phyloP scores from a whole-genome alignment of 2,797 vertebrate genomes.

The Cetoscarus ocellatus region DNA sequence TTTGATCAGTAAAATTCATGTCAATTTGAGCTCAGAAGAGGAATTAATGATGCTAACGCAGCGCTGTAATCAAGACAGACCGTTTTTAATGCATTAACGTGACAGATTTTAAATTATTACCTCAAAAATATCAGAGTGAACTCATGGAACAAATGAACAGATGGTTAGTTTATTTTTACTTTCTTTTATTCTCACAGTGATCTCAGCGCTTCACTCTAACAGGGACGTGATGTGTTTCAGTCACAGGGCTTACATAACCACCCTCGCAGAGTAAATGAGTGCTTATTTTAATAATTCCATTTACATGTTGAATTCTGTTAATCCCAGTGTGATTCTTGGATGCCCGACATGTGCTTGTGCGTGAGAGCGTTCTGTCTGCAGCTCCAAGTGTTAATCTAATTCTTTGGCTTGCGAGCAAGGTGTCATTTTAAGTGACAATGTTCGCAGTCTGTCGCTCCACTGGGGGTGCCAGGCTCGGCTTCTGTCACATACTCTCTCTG shows the following conservation, averaged over 20 bases:
- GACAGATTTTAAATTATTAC: neutral
- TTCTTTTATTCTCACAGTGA: neutral
- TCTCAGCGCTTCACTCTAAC: slow-evolving; percentile 4
- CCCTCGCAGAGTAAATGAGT: slow-evolving; percentile 10
- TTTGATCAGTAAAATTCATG: neutral
- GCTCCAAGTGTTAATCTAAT: slow-evolving; percentile 66
- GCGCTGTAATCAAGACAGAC: neutral
- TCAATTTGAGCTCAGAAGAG: neutral
- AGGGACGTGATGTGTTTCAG: slow-evolving; percentile 9
- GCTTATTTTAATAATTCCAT: slow-evolving; percentile 10
- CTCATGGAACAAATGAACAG: neutral
- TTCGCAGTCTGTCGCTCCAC: slow-evolving; percentile 63
- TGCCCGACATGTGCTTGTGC: slow-evolving; percentile 45
- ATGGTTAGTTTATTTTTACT: neutral
- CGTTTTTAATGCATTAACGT: neutral
- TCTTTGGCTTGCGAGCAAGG: slow-evolving; percentile 59
- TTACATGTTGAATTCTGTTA: slow-evolving; percentile 8
- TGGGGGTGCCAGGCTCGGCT: slow-evolving; percentile 51
- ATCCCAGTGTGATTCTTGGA: slow-evolving; percentile 36
- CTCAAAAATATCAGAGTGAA: neutral
- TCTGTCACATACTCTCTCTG: slow-evolving; percentile 34
- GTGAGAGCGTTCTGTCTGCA: slow-evolving; percentile 41
- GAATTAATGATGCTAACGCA: neutral
- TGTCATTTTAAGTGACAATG: slow-evolving; percentile 68
- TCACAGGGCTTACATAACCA: slow-evolving; percentile 16